Evolutionary conservation across 2,797 vertebrate species (phyloP), one percentile per base, ranked within the genome.

Genomic region (Neostethus bicornis): DNA sequence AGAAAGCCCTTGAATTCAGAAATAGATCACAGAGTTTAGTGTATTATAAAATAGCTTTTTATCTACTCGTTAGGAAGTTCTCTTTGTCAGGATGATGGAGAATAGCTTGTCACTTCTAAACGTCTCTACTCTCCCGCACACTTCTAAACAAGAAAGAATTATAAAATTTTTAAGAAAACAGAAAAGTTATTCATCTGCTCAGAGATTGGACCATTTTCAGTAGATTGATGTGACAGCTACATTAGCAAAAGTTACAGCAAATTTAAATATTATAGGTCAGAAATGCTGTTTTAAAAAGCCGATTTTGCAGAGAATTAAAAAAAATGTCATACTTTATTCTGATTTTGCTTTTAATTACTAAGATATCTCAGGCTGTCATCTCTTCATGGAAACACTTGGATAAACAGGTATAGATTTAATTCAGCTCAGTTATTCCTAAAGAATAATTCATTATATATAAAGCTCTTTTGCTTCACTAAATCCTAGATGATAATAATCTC

Each of bases 401-500:
- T 69, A 37, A 58, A 51, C 34, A 56, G 21, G 38, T 66, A 62
- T 67, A 73, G 39, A 26, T 51, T 48, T 76, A 73, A 80, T 77
- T 77, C 77, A 71, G 38, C 52, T 62, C 49, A 34, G 26, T 28
- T 28, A 0, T 59, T 64, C 51, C 21, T 50, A 24, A 78, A 76
- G 60, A 17, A 59, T 50, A 24, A 14, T 31, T 7, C 4, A 3
- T 24, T 12, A 41, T 41, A 41, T 48, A n/a, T n/a, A n/a, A n/a
- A n/a, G n/a, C 23, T 32, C 5, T 37, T 23, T 21, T 2, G 7
- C 29, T 21, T 51, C 47, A 47, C 49, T n/a, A n/a, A n/a, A n/a
- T n/a, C 61, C 39, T 44, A 10, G 66, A 46, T 46, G 38, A 71
- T 75, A 75, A 77, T 66, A 21, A 75, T 82, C 74, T 61, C 35